phyloP scores from a whole-genome alignment of 2,888 invertebrate genomes.

The Hecatera dysodea region DNA sequence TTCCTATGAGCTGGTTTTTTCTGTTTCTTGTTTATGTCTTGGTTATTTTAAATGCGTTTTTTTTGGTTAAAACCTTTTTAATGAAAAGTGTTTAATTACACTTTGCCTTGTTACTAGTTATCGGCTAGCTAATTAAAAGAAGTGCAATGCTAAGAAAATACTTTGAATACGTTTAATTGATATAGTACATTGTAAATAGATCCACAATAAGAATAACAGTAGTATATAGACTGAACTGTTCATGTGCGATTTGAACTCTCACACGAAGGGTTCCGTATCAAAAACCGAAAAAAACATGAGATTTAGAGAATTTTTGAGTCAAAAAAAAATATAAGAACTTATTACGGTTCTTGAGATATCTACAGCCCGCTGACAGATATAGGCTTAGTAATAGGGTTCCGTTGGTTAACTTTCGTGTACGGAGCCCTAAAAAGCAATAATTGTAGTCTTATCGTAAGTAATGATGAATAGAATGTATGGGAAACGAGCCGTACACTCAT shows the following conservation, averaged over 20 bases:
- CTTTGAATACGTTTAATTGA: constrained; percentile 3
- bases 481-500: constrained; percentile 28
- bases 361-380: too few relatives aligned
- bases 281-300: too few relatives aligned
- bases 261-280: too few relatives aligned
- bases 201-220: constrained; percentile 26
- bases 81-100: constrained; percentile 4
- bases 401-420: too few relatives aligned
- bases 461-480: constrained; percentile 39
- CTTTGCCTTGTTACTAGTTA: background rate
- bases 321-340: too few relatives aligned
- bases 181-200: constrained; percentile 6
- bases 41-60: too few relatives aligned
- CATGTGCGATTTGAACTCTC: too few relatives aligned
- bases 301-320: too few relatives aligned
- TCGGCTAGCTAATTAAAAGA: background rate
- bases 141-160: background rate
- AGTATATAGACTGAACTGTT: constrained; percentile 3
- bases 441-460: constrained; percentile 37
- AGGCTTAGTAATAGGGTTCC: too few relatives aligned
- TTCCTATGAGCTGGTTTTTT: background rate
- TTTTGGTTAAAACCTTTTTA: too few relatives aligned
- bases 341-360: too few relatives aligned
- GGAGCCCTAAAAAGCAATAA: constrained; percentile 44
- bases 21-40: too few relatives aligned